Percentiles rank a stretch among this genome's conserved stretches.
These are phyloP conservation scores for Hypocryptadius cinnamomeus DNA, from an alignment of 2,113 vertebrate genomes.

Conservation along the genomic window DNA sequence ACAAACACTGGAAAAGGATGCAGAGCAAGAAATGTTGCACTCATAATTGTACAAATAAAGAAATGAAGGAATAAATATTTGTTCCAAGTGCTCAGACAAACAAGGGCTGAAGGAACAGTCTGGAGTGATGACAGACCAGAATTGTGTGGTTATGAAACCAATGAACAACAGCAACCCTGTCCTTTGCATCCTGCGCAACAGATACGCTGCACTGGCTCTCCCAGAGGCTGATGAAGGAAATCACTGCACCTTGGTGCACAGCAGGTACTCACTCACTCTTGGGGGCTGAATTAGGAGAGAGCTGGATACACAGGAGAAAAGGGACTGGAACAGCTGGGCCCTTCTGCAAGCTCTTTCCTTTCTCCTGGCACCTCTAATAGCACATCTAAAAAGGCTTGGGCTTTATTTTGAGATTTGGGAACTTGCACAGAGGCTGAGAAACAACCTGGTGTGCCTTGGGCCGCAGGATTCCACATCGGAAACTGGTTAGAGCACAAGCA, in stretches of 20 bases:
- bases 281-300: background rate
- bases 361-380: background rate
- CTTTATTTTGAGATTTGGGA: background rate
- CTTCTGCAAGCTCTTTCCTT: background rate
- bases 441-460: background rate
- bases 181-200: background rate
- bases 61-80: background rate
- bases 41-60: background rate
- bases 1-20: background rate
- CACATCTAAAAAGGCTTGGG: background rate
- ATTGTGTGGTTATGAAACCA: background rate
- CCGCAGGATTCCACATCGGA: background rate
- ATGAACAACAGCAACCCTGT: background rate
- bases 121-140: background rate
- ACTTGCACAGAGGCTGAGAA: background rate
- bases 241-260: background rate
- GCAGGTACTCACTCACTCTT: fast-evolving
- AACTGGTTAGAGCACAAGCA: slow-evolving; percentile 34
- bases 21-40: background rate
- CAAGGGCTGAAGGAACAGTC: background rate
- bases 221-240: background rate
- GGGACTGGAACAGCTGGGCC: background rate
- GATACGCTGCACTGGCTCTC: fast-evolving
- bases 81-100: background rate
- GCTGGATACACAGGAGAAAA: background rate